Base-by-base conservation (phyloP, 2,888 invertebrate species). In the Cephus rjabovi region DNA sequence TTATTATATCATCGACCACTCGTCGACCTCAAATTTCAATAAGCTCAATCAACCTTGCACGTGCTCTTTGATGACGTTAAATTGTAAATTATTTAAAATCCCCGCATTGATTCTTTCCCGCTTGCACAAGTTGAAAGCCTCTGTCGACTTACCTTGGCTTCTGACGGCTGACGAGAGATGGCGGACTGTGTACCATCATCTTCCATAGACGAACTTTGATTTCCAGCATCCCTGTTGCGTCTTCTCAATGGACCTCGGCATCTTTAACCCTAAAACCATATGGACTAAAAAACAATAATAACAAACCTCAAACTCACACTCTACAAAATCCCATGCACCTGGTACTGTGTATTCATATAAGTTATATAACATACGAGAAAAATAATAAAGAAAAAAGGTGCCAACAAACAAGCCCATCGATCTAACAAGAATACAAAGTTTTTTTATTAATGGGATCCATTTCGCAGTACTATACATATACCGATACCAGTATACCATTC, bases 161-260 rank as follows among this genome's bases (percentile, higher is more conserved):
- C 82, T 74, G 35, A 76, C 77, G 76, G 75, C 56, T 34, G 40
- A 31, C 81, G 76, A 87, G 82, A 88, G 88, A 88, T 88, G 88
- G 86, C 86, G 76, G 69, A 15, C 37, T 73, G 40, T 35, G 88
- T 88, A 82, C 79, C 79, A 77, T 77, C 80, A 34, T 34, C 76
- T 37, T 69, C 71, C 73, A 34, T 69, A 30, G 34, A 74, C 12
- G 40, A 77, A 37, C 77, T 75, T 75, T 74, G 74, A 69, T 69
- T 37, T 70, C 31, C 37, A 78, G 56, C 56, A 23, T 56, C 56
- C 56, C 56, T 56, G 56, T 9, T 23, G 56, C 56, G 2, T 56
- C 56, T 23, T 23, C 1, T 56, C 56, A 56, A 23, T 56, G 23
- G 23, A 56, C 9, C 56, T 23, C 56, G 56, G 23, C 23, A 23